These are phyloP conservation scores for Cryptoblepharus egeriae DNA, from an alignment of 2,797 vertebrate genomes.

Conservation along the genomic window DNA sequence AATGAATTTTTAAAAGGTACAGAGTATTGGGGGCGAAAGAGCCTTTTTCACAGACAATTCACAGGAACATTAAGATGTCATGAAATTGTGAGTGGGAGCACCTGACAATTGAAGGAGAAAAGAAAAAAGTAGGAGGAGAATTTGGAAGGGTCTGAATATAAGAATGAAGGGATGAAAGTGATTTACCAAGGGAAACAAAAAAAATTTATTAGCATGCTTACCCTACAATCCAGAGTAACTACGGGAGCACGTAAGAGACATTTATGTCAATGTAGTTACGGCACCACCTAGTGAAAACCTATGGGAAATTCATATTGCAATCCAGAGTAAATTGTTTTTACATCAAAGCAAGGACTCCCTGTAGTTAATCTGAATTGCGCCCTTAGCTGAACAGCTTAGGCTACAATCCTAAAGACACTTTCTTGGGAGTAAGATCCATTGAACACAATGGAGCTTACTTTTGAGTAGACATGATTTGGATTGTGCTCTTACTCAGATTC, in stretches of 20 bases:
- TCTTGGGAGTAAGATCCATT: too few species aligned
- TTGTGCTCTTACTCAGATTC: slow-evolving; percentile 25
- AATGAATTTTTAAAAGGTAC: slow-evolving; percentile 18
- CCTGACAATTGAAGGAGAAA: not conserved
- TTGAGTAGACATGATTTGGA: too few species aligned
- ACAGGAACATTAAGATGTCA: not conserved
- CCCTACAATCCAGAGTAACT: too few species aligned
- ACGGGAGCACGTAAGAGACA: too few species aligned
- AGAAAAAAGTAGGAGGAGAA: not conserved
- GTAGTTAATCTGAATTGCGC: too few species aligned
- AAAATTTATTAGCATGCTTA: not conserved
- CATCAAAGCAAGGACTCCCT: too few species aligned
- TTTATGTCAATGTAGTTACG: too few species aligned
- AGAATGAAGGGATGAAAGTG: slow-evolving; percentile 2
- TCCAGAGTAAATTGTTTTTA: too few species aligned
- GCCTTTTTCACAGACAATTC: not conserved
- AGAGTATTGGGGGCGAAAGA: not conserved
- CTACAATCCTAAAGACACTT: too few species aligned
- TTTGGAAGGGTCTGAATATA: not conserved
- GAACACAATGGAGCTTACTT: too few species aligned
- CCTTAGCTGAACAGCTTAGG: slow-evolving; percentile 10
- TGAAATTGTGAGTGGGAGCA: not conserved
- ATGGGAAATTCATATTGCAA: too few species aligned
- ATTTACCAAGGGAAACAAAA: slow-evolving; percentile 18
- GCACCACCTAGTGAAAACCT: too few species aligned